Evolutionary conservation across 2,113 vertebrate genomes (phyloP).

Genomic region (Crotophaga sulcirostris): DNA sequence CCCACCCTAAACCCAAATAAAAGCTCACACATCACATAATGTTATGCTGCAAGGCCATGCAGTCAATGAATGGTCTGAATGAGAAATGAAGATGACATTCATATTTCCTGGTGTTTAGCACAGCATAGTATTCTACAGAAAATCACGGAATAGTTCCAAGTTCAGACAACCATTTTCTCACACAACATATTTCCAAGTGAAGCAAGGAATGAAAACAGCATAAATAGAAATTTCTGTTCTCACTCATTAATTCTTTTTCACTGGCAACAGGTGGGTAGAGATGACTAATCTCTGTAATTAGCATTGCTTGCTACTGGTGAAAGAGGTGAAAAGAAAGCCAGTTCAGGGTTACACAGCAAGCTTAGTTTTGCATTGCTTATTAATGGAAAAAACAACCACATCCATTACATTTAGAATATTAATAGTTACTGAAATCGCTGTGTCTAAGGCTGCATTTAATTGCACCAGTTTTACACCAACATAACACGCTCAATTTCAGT

Average conservation of each 20-base stretch:
- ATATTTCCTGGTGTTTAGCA: background rate
- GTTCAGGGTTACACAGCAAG: background rate
- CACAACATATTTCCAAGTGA: background rate
- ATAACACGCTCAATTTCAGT: background rate
- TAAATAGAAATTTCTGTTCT: background rate
- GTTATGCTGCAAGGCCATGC: background rate
- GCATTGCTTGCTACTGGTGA: background rate
- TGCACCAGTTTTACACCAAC: background rate
- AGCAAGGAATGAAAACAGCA: background rate
- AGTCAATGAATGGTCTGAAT: background rate
- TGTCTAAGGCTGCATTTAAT: background rate
- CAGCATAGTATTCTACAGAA: background rate
- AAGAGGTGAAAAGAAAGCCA: background rate
- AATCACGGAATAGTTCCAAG: background rate
- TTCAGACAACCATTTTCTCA: background rate
- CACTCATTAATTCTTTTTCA: background rate
- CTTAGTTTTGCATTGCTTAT: background rate
- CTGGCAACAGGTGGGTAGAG: fast-evolving
- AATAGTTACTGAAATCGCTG: background rate
- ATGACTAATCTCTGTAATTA: background rate
- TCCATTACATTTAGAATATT: background rate
- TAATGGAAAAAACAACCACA: background rate
- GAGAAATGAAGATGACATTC: background rate
- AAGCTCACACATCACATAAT: background rate
- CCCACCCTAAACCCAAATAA: background rate